These are phyloP conservation scores for Rhopalosiphum padi DNA, from an alignment of 1,140 invertebrate genomes.

Conservation along the genomic window DNA sequence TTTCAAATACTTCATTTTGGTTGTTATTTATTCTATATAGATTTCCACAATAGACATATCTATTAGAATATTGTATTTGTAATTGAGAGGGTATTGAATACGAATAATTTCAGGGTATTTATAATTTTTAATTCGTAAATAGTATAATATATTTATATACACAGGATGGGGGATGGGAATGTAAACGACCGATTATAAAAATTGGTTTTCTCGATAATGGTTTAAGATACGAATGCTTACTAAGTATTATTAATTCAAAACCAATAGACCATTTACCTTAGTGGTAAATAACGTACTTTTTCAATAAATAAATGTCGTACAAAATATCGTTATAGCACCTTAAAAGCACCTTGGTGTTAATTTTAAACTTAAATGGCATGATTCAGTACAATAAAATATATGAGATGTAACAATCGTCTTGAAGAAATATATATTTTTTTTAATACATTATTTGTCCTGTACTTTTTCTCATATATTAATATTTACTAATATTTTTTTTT, in stretches of 20 bases:
- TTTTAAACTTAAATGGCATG: neutral
- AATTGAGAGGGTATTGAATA: neutral
- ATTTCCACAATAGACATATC: too few relatives aligned
- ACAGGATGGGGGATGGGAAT: neutral
- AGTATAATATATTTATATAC: neutral
- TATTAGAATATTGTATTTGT: too few relatives aligned
- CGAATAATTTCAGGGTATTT: neutral
- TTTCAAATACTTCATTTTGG: too few relatives aligned
- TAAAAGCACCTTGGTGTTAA: neutral
- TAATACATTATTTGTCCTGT: neutral
- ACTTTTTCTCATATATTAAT: neutral
- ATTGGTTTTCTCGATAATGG: neutral
- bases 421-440: neutral
- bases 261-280: neutral
- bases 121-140: neutral
- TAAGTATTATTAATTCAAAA: conserved; percentile 1
- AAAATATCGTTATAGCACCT: neutral
- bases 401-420: neutral
- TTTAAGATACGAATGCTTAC: neutral
- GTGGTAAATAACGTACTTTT: neutral
- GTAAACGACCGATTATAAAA: neutral
- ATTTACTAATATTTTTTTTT: neutral
- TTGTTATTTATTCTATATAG: too few relatives aligned
- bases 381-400: neutral
- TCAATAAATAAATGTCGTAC: neutral